These are phyloP conservation scores for Corythoichthys intestinalis DNA, from an alignment of 2,113 vertebrate genomes.

Conservation along the genomic window DNA sequence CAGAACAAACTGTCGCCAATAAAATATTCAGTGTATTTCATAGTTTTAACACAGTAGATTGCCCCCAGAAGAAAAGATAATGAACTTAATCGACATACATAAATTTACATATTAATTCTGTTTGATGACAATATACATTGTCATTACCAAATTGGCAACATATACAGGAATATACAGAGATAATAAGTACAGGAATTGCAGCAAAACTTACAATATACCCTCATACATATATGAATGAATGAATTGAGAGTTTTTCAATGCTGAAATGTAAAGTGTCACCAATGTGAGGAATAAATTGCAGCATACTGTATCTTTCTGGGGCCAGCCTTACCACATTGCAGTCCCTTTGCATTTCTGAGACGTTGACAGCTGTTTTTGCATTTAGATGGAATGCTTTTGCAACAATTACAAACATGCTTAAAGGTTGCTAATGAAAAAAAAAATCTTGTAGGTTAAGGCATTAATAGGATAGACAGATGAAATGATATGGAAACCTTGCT, in stretches of 20 bases:
- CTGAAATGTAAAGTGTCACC: conserved; percentile 18
- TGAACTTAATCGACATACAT: conserved; percentile 3
- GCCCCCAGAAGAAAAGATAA: not conserved
- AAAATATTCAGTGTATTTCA: conserved; percentile 12
- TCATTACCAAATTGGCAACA: conserved; percentile 2
- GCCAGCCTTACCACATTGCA: conserved; percentile 35
- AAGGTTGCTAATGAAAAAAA: not conserved
- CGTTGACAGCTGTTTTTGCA: not conserved
- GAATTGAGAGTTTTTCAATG: conserved; percentile 6
- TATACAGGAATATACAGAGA: not conserved
- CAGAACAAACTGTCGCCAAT: conserved; percentile 14
- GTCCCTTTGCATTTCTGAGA: conserved; percentile 21
- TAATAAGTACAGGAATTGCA: too few species aligned
- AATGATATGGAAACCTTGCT: not conserved
- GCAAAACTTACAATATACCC: not conserved
- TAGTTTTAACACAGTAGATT: not conserved
- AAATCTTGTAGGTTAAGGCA: not conserved
- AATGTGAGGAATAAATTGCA: conserved; percentile 17
- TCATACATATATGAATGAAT: not conserved
- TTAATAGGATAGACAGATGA: not conserved
- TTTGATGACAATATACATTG: not conserved
- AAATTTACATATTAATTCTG: conserved; percentile 4
- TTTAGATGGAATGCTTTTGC: conserved; percentile 7
- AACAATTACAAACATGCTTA: not conserved
- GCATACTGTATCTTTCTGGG: conserved; percentile 25